Evolutionary conservation across 2,113 vertebrate species (phyloP), one percentile per base, ranked within the genome.

Genomic region (Aramus guarauna): DNA sequence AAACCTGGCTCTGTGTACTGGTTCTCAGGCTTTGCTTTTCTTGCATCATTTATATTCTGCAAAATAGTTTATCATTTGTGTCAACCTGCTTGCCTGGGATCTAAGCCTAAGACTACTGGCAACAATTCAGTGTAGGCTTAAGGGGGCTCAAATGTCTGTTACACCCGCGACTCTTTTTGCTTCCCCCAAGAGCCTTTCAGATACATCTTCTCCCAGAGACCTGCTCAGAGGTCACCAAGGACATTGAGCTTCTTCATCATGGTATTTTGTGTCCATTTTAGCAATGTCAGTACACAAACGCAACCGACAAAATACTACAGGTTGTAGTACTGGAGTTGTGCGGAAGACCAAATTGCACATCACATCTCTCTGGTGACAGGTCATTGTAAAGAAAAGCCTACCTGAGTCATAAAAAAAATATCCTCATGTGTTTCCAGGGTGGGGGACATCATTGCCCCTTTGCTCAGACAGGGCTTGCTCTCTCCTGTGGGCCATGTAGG

Each of bases 361-460:
- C 48, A 9, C 30, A 19, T 26, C 52, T 34, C 32, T 62, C 36
- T 41, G 59, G 64, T 56, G n/a, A n/a, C 14, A 50, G 19, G 10
- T 81, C 18, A 9, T 19, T 15, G 1, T 14, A 29, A 76, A n/a
- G 36, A 50, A 81, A 77, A 67, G 18, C 18, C 32, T 47, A 9
- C 48, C 45, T 37, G 22, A 48, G 34, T 36, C 36, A 58, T 7
- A 20, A 18, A 52, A 66, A 66, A 74, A 23, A 24, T 43, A 19
- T 52, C 43, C 15, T 41, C 6, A 11, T 24, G 50, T 27, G 5
- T 48, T 81, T 69, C 48, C 62, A 60, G 47, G 53, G 55, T 29
- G 36, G 6, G 16, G 41, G 32, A 60, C 4, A 1, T 39, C 23
- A 19, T 37, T 3, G 1, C 19, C 53, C n/a, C 2, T 32, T 60